Conservation (phyloP, 2,888 invertebrate species). For the Maniola hyperantus region DNA sequence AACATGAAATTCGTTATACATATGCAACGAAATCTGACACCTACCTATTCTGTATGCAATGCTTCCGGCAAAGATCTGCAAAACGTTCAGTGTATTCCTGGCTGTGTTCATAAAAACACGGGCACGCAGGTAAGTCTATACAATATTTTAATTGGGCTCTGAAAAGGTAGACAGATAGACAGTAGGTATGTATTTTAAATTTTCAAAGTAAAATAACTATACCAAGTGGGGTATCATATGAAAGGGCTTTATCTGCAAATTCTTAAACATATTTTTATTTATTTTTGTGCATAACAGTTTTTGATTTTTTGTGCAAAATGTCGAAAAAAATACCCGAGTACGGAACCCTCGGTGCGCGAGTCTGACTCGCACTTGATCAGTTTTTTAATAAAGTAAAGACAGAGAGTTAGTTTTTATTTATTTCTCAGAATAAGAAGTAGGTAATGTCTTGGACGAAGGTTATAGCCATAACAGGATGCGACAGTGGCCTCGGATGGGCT, state of each 20-base stretch:
- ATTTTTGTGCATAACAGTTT: too few species aligned
- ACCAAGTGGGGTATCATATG: too few species aligned
- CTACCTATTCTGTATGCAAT: slow-evolving; percentile 71
- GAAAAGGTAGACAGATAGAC: too few species aligned
- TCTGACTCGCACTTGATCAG: too few species aligned
- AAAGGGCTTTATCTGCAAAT: too few species aligned
- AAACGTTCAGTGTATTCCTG: slow-evolving; percentile 34
- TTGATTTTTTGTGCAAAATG: too few species aligned
- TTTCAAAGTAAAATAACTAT: too few species aligned
- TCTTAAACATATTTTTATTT: too few species aligned
- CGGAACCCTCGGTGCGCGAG: too few species aligned
- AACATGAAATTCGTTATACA: slow-evolving; percentile 72
- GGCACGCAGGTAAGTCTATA: slow-evolving; percentile 12
- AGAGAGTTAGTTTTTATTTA: background rate
- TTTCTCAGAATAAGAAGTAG: slow-evolving; percentile 17
- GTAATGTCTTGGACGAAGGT: slow-evolving; percentile 66
- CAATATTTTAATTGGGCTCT: too few species aligned
- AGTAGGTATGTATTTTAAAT: too few species aligned
- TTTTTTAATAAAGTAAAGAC: background rate
- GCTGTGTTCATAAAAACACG: slow-evolving; percentile 30
- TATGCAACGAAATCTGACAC: slow-evolving; percentile 76
- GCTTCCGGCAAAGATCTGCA: slow-evolving; percentile 32
- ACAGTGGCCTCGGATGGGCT: slow-evolving; percentile 92
- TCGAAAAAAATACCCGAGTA: too few species aligned
- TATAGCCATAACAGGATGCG: slow-evolving; percentile 91